Conservation (phyloP, 2,113 vertebrate species). For the Dasyornis broadbenti region DNA sequence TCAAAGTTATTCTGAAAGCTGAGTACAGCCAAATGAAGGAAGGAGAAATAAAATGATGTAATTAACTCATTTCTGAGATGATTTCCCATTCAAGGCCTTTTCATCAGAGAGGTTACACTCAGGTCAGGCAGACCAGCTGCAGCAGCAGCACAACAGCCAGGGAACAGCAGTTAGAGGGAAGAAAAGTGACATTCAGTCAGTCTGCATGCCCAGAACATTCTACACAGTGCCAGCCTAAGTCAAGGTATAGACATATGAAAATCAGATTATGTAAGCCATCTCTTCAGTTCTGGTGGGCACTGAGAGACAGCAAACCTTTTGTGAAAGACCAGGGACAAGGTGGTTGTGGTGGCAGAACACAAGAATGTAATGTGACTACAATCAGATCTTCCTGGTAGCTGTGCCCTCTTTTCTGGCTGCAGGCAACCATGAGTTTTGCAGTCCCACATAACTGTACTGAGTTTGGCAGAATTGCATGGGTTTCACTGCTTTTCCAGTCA, state of each 20-base stretch:
- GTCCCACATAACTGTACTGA: neutral
- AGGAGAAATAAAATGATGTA: neutral
- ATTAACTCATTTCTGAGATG: neutral
- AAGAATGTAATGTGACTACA: neutral
- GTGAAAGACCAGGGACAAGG: neutral
- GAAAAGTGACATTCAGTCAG: neutral
- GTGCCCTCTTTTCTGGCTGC: neutral
- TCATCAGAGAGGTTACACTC: neutral
- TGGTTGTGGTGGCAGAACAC: neutral
- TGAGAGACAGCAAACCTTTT: neutral
- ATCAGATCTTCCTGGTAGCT: neutral
- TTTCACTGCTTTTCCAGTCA: neutral
- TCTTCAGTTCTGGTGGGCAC: neutral
- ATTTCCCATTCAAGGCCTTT: neutral
- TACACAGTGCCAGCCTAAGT: neutral
- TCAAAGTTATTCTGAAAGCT: neutral
- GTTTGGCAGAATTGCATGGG: neutral
- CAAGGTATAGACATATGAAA: neutral
- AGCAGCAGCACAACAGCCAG: neutral
- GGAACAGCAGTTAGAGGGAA: neutral
- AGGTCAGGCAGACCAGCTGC: neutral
- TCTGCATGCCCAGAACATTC: neutral
- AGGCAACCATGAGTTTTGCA: neutral
- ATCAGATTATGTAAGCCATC: neutral
- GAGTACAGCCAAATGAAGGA: neutral